Percentiles rank a stretch among this genome's conserved stretches.
Conservation (phyloP, 53 echinoderm and acorn worm genomes). For the Astropecten irregularis region DNA sequence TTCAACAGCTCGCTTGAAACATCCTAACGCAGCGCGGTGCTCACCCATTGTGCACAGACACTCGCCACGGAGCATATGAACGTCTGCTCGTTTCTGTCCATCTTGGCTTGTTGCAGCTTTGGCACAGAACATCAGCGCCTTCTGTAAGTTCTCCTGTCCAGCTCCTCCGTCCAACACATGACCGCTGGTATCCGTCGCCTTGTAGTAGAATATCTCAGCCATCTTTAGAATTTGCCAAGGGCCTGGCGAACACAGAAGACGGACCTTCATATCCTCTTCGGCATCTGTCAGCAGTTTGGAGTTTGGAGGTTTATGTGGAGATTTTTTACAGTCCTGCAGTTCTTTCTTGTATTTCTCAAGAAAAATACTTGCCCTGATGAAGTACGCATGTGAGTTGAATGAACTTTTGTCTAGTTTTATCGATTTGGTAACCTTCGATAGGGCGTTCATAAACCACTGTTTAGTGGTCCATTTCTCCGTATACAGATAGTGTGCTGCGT, state of each 20-base stretch:
- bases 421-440: background rate
- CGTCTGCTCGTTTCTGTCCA: background rate
- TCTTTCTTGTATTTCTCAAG: background rate
- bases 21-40: background rate
- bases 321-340: background rate
- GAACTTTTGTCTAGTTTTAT: background rate
- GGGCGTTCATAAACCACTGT: too few relatives aligned
- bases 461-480: too few relatives aligned
- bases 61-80: background rate
- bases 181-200: background rate
- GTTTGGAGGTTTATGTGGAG: background rate
- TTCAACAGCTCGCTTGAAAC: background rate
- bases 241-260: background rate
- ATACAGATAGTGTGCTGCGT: background rate
- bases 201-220: constrained; percentile 30
- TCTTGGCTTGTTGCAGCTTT: constrained; percentile 31
- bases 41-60: constrained; percentile 14
- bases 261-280: background rate
- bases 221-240: background rate
- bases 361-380: background rate
- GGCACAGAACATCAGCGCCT: constrained; percentile 13
- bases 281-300: background rate
- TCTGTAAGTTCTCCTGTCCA: background rate
- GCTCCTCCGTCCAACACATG: background rate
- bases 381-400: background rate